Base-by-base conservation (phyloP, 1,140 invertebrate species). In the Laodelphax striatellus region DNA sequence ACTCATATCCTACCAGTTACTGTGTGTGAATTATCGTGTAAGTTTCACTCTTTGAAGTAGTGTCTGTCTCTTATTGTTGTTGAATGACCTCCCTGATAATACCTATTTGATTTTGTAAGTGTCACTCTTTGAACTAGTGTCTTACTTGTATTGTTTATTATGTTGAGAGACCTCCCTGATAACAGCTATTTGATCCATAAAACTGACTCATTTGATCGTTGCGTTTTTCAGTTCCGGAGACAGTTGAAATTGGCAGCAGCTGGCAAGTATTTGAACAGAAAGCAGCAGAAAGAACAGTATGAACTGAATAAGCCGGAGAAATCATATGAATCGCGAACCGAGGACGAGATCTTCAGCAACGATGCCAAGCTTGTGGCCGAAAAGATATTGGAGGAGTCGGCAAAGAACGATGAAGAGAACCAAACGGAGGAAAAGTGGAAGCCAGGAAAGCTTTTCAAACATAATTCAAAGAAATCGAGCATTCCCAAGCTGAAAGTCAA, bases 201-300 rank as follows among this genome's bases (percentile, higher is more conserved):
- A 28, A 28, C 24, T 28, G 2, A 28, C 24, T 28, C 24, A 28
- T 38, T 38, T 38, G 34, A 8, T 5, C 34, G 5, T 1, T 38
- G 10, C 6, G 24, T 55, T 64, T 73, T 70, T 55, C 67, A 84
- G 79, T 82, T 87, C 68, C 78, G 90, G 52, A 82, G 85, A 72
- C 76, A 80, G 31, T 66, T 90, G 4, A 82, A 79, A 53, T 82
- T 85, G 68, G 78, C 79, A 60, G 83, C 84, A 62, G 84, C 82
- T 63, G 76, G 82, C 55, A 92, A 90, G 70, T 94, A 94, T 71
- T 75, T 85, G 19, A 83, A 86, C 60, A 79, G 85, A 64, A 74
- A 93, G 38, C 81, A 90, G 64, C 84, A 89, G 64, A 94, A 94
- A 73, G 78, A 50, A 17, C 46, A 50, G 46, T 50, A 50, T 50